phyloP scores from a whole-genome alignment of 2,113 vertebrate species.

The Hyperopisus bebe region DNA sequence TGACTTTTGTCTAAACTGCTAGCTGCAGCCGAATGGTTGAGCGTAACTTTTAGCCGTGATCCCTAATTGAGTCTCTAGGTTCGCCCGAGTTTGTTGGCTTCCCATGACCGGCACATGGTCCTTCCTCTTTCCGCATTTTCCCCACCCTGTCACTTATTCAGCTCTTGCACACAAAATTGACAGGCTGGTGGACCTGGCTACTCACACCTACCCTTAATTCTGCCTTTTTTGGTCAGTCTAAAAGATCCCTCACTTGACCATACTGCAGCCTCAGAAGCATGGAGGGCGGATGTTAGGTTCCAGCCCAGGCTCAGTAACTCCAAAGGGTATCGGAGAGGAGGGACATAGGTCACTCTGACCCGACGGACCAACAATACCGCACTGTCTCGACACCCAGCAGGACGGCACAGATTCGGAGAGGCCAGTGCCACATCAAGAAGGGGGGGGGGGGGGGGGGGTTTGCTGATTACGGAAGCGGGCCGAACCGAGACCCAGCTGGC shows the following conservation, averaged over 20 bases:
- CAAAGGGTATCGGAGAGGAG: background rate
- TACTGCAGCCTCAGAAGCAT: background rate
- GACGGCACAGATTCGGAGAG: background rate
- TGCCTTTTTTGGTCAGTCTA: background rate
- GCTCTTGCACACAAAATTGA: background rate
- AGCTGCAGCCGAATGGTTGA: background rate
- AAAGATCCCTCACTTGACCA: background rate
- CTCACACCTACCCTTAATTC: background rate
- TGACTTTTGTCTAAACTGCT: background rate
- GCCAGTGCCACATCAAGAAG: background rate
- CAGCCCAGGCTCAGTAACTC: conserved; percentile 1
- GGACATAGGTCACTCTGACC: background rate
- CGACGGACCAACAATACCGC: background rate
- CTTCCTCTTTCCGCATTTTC: background rate
- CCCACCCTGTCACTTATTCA: background rate
- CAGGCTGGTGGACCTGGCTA: background rate
- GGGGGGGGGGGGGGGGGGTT: background rate
- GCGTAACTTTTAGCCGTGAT: background rate
- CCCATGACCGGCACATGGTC: background rate
- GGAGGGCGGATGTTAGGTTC: background rate
- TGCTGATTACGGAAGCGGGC: background rate
- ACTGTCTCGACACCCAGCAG: background rate
- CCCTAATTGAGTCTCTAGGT: background rate
- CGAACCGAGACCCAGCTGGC: background rate
- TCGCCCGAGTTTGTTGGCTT: background rate